phyloP scores from a whole-genome alignment of 1,140 invertebrate species.

The Papilio polytes region DNA sequence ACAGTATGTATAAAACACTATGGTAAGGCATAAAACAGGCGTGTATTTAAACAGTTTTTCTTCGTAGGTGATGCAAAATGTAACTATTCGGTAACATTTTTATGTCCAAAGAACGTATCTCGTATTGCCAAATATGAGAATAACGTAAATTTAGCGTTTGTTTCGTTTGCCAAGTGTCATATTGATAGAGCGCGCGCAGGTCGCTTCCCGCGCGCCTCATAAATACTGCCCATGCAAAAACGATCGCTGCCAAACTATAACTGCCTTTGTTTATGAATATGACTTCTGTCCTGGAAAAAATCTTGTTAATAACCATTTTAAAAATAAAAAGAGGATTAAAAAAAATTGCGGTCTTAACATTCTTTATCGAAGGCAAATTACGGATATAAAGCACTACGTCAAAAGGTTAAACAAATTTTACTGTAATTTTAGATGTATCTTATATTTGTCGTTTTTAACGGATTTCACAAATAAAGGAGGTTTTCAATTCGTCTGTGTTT shows the following conservation, averaged over 20 bases:
- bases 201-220: slow-evolving; percentile 43
- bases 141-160: slow-evolving; percentile 40
- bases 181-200: slow-evolving; percentile 46
- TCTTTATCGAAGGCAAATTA: background rate
- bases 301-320: background rate
- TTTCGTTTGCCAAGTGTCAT: slow-evolving; percentile 48
- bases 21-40: too few species aligned
- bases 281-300: slow-evolving; percentile 13
- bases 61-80: background rate
- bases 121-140: slow-evolving; percentile 25
- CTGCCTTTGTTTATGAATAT: slow-evolving; percentile 39
- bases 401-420: too few species aligned
- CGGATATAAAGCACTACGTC: too few species aligned
- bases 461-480: too few species aligned
- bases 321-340: background rate
- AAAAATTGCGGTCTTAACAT: background rate
- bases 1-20: too few species aligned
- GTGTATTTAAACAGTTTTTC: too few species aligned
- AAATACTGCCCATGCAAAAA: slow-evolving; percentile 32
- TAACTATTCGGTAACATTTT: background rate
- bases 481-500: too few species aligned
- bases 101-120: background rate
- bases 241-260: slow-evolving; percentile 36
- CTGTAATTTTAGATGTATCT: too few species aligned
- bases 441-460: too few species aligned